These are phyloP conservation scores for Spinus olivaceus DNA, from an alignment of 2,797 vertebrate species.

Conservation along the genomic window DNA sequence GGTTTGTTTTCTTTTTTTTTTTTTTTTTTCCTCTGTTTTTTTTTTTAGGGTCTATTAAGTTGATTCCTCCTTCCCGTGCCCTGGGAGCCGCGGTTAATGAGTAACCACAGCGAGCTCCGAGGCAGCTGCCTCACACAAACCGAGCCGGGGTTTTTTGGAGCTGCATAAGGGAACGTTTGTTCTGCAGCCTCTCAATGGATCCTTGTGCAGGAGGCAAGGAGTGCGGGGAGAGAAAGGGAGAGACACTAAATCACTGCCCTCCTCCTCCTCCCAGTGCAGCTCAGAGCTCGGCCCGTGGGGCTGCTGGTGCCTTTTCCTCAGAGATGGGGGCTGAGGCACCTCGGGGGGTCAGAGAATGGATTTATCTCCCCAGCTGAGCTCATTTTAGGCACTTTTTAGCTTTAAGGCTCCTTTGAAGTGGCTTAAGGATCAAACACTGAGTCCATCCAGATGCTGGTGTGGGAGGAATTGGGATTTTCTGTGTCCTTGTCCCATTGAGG, in stretches of 20 bases:
- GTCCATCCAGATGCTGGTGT: accelerated
- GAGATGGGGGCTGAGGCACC: not conserved
- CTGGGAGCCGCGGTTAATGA: conserved; percentile 75
- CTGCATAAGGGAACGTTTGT: conserved; percentile 93
- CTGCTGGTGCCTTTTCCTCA: not conserved
- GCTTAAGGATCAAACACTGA: not conserved
- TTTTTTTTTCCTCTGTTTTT: not conserved
- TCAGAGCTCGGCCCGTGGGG: not conserved
- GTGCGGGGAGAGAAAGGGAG: conserved; percentile 63
- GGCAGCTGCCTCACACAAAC: conserved; percentile 74
- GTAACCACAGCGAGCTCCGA: conserved; percentile 78
- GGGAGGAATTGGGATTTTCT: not conserved
- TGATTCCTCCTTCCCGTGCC: conserved; percentile 54
- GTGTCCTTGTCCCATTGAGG: accelerated
- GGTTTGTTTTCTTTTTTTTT: not conserved
- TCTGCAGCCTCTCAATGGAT: conserved; percentile 86
- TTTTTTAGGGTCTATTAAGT: conserved; percentile 38
- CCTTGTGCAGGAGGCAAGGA: conserved; percentile 83
- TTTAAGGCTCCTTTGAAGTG: not conserved
- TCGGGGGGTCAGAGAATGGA: not conserved
- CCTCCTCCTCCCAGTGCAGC: not conserved
- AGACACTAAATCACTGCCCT: not conserved
- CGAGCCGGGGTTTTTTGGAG: conserved; percentile 63
- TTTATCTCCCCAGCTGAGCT: not conserved
- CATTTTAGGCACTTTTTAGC: not conserved